Evolutionary conservation across 2,888 invertebrate genomes (phyloP), one percentile per base, ranked within the genome.

Genomic region (Sminthurides aquaticus): DNA sequence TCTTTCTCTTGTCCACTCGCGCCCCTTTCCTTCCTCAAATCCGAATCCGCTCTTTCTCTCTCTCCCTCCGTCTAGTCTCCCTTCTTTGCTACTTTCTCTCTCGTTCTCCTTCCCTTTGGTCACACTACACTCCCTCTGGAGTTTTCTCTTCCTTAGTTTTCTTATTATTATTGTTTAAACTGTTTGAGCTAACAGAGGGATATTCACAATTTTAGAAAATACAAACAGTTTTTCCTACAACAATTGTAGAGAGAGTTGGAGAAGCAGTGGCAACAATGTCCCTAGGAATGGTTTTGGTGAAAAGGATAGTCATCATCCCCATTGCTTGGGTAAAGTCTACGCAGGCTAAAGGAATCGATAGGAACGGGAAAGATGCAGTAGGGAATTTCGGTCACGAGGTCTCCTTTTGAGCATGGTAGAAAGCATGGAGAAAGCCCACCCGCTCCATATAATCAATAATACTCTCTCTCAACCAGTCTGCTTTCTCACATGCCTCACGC

Each of bases 341-440:
- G 71, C 73, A 73, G 71, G 69, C 68, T 67, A 60, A 56, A 68
- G 68, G 68, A 73, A 72, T 72, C 72, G 70, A 73, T 72, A 70
- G 63, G 69, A 68, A 70, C 69, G 69, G 70, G 69, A 69, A 71
- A 71, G 69, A 69, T 73, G 74, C 73, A 70, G 70, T 60, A 69
- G 69, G 69, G 69, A 70, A 69, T 69, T 69, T 72, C 72, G 73
- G 70, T 71, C 71, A 71, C 67, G 68, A 69, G 70, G 67, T 69
- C 68, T 62, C 64, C 49, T 49, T 54, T 48, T 59, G 49, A 58
- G 64, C 49, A 26, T 49, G 22, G 26, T n/a, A 62, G 56, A 43
- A 56, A 57, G 49, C 43, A 62, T 20, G 49, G 27, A 57, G 43
- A 66, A 62, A 63, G 65, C 62, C 62, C 62, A 58, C 69, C 63